phyloP scores from a whole-genome alignment of 2,797 vertebrate species.

The Lepilemur ruficaudatus region DNA sequence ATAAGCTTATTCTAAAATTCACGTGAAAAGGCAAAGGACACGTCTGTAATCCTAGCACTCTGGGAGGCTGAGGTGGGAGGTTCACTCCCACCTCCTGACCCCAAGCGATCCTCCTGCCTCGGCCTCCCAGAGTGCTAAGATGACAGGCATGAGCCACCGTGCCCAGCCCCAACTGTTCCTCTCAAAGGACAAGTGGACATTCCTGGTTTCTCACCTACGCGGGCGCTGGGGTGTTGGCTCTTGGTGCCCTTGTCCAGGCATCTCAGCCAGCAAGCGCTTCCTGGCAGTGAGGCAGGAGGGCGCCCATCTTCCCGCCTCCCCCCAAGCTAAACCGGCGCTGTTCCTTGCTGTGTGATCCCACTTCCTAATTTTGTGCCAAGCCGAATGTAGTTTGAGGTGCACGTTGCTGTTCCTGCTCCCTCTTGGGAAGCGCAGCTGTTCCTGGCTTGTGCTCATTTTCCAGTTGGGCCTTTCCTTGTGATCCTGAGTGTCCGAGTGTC shows the following conservation, averaged over 20 bases:
- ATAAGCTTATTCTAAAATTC: not conserved
- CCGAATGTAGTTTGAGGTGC: not conserved
- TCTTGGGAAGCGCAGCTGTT: not conserved
- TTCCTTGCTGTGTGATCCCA: no score
- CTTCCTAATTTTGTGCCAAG: not conserved
- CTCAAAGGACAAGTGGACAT: not conserved
- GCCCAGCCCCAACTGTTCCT: no score
- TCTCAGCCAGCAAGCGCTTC: not conserved
- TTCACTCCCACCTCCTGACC: no score
- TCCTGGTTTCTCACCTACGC: not conserved
- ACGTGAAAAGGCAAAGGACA: not conserved
- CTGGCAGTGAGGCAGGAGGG: not conserved
- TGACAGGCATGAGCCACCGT: no score
- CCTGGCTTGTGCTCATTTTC: not conserved
- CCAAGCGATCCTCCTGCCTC: no score
- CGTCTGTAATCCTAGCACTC: no score
- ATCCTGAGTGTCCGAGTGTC: not conserved
- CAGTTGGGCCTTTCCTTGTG: not conserved
- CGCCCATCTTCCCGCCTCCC: not conserved
- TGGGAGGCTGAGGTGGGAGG: no score
- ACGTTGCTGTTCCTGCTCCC: not conserved
- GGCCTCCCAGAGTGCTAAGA: no score
- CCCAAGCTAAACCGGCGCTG: not conserved
- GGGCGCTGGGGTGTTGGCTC: not conserved
- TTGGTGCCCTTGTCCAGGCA: not conserved